Base-by-base conservation (phyloP, 2,888 invertebrate species). In the Nebria salina region DNA sequence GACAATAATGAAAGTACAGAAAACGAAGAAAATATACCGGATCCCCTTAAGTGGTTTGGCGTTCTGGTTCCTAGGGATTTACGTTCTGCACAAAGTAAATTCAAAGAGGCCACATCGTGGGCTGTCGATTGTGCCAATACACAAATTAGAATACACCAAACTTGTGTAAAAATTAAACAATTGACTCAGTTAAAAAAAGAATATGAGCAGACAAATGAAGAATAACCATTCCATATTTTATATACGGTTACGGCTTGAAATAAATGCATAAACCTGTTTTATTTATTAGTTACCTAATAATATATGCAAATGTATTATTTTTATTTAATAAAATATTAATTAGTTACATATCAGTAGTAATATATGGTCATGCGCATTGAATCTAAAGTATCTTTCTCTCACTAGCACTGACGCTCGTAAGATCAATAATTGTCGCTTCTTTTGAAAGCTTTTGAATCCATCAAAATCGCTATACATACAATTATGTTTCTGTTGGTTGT, bases 1-100 rank as follows among this genome's bases (percentile, higher is more conserved):
- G 87, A 8, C 87, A 25, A 20, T 20, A 20, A 8, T n/a, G 66
- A 66, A 13, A 25, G 4, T 20, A 88, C 87, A 2, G 88, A 87
- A 42, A 85, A 89, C 85, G 88, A 88, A 87, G 65, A 86, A 72
- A 86, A 86, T 73, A 84, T 86, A 77, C 85, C 86, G 41, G 92
- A 97, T 87, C 96, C 97, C 0, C 87, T 97, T 43, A 93, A 92
- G 83, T 97, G 96, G 96, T 97, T 97, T 90, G 97, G 97, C 11
- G 92, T 96, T 65, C 88, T 97, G 64, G 95, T 96, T 0, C 96
- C 97, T 0, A 93, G 94, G 85, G 93, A 94, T 86, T 89, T 97
- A 85, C 92, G 94, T 85, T 91, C 90, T 84, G 95, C 96, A 0
- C 95, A 95, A 86, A 91, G 90, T 77, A 91, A 93, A 85, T 97